Base-by-base conservation (phyloP, 2,888 invertebrate species). In the Flexamia atlantica region DNA sequence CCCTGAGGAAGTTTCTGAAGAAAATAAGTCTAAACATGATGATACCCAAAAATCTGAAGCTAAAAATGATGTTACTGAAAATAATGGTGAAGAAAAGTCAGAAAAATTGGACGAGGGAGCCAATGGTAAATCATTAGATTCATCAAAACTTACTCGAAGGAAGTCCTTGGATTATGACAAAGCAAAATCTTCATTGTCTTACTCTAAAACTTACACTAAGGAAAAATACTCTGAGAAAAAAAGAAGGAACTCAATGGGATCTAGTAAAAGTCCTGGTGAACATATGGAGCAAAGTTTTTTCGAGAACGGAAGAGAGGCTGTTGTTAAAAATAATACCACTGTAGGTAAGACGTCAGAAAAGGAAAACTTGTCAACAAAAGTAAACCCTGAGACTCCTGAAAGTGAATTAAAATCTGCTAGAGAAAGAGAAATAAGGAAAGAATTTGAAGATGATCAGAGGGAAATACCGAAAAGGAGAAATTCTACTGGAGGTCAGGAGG, bases 61-160 rank as follows among this genome's bases (percentile, higher is more conserved):
- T n/a, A 82, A 50, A 28, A 14, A 2, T 64, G 64, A 64, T 64
- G n/a, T 28, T 84, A 57, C 53, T 72, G 36, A 53, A 17, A 90
- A 89, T 83, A 85, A 88, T 40, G 89, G 88, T 70, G 87, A 85
- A 23, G 82, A 83, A 72, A 81, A 82, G 32, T 91, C 81, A 91
- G 90, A 70, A 89, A 88, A 82, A 87, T 83, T 70, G 87, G 88
- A 50, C 90, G 89, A 60, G 91, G 91, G 85, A 92, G 92, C 81
- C 91, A 91, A 82, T 90, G 88, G 87, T 89, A 90, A 87, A 91
- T 91, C 28, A 91, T 90, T 85, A 89, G 90, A 79, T 91, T 91
- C 53, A 91, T 89, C 42, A 91, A 90, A 89, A 92, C 90, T 85
- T 12, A 79, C 32, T 17, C 23, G 79, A n/a, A 79, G 79, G 28